A percentile compares a stretch with the other conserved stretches of the same genome.
Evolutionary conservation across 2,797 vertebrate genomes (phyloP).

Genomic region (Zalophus californianus): DNA sequence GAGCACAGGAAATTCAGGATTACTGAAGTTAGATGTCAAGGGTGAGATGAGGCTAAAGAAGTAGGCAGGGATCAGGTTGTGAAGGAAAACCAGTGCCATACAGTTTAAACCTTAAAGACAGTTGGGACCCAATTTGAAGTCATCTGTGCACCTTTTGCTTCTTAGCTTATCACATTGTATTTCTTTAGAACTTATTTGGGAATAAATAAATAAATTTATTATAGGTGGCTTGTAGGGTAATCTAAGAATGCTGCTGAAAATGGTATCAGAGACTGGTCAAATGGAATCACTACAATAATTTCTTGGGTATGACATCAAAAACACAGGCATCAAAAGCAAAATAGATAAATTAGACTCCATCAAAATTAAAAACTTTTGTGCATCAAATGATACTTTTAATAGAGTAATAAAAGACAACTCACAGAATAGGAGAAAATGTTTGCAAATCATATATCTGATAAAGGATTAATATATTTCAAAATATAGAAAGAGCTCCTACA

Average conservation of each 20-base stretch:
- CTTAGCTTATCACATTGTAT: background rate
- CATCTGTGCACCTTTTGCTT: background rate
- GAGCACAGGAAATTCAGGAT: background rate
- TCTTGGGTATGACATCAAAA: constrained; percentile 8
- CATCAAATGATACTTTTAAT: background rate
- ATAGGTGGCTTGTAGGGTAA: background rate
- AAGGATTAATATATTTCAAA: background rate
- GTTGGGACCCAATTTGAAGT: background rate
- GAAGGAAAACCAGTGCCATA: background rate
- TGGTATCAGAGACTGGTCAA: background rate
- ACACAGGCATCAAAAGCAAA: background rate
- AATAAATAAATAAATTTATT: background rate
- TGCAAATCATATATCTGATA: background rate
- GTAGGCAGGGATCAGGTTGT: background rate
- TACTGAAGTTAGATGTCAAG: background rate
- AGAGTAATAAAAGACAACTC: background rate
- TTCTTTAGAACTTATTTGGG: background rate
- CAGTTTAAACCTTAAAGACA: background rate
- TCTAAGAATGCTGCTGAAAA: background rate
- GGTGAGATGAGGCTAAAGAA: background rate
- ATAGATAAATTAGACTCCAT: background rate
- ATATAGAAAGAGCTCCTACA: background rate
- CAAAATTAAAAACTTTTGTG: background rate
- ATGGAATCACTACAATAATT: background rate
- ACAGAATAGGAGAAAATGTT: background rate